These are phyloP conservation scores for Scaptomyza polygonia DNA, from an alignment of 2,888 invertebrate genomes.

Conservation along the genomic window DNA sequence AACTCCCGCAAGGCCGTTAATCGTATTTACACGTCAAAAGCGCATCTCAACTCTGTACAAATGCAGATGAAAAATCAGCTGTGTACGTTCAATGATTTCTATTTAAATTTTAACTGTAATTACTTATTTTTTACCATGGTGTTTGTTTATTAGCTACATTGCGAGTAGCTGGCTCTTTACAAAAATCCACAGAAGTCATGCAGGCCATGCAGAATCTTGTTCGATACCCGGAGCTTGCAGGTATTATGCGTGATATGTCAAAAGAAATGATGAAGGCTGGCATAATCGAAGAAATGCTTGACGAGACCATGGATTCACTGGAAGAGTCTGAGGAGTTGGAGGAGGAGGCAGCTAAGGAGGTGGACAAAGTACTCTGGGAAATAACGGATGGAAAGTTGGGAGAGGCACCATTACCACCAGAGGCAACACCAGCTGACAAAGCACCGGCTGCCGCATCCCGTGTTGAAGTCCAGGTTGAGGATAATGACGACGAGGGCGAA, in stretches of 20 bases:
- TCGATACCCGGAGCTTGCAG: constrained; percentile 95
- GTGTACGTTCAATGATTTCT: constrained; percentile 85
- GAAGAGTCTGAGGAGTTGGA: constrained; percentile 98
- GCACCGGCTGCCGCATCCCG: constrained; percentile 85
- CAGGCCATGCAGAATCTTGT: constrained; percentile 97
- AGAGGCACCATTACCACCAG: constrained; percentile 93
- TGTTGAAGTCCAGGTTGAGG: constrained; percentile 73
- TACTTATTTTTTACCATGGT: neutral
- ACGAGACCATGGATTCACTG: constrained; percentile 97
- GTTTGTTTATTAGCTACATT: constrained; percentile 90
- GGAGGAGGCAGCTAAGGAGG: constrained; percentile 96
- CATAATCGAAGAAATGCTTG: constrained; percentile 98
- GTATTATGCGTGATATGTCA: constrained; percentile 98
- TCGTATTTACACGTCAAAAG: constrained; percentile 97
- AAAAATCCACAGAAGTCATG: constrained; percentile 99
- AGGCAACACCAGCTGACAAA: constrained; percentile 86
- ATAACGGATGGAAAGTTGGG: constrained; percentile 96
- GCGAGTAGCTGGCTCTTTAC: constrained; percentile 95
- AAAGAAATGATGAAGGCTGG: constrained; percentile 99
- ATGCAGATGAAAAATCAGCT: constrained; percentile 99
- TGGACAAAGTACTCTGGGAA: constrained; percentile 96
- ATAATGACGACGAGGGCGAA: constrained; percentile 88
- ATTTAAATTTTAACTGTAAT: neutral
- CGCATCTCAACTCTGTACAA: constrained; percentile 97
- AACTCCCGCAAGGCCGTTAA: constrained; percentile 93